Evolutionary conservation across 2,797 vertebrate species (phyloP).

Genomic region (Sus cebifrons): DNA sequence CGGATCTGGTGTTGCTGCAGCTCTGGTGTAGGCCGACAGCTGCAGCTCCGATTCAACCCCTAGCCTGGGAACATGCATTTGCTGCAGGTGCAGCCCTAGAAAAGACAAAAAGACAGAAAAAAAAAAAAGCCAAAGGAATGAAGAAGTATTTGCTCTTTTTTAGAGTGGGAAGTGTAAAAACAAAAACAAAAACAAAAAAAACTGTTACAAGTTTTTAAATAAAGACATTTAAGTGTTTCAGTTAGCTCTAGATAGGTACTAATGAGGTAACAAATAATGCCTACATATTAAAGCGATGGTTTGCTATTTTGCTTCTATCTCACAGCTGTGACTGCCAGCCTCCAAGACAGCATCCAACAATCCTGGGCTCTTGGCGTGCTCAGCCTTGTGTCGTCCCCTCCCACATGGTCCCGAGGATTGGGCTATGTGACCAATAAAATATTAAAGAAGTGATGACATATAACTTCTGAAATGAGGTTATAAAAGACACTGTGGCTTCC

Average conservation of each 20-base stretch:
- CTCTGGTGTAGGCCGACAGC: too few relatives aligned
- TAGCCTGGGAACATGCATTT: too few relatives aligned
- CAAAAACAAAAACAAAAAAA: not conserved
- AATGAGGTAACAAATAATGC: not conserved
- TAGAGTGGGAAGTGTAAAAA: not conserved
- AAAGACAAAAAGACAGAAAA: too few relatives aligned
- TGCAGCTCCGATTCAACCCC: too few relatives aligned
- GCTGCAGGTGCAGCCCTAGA: too few relatives aligned
- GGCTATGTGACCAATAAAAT: not conserved
- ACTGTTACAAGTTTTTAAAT: not conserved
- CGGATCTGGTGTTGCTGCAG: too few relatives aligned
- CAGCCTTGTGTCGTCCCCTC: not conserved
- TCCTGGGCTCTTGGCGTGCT: not conserved
- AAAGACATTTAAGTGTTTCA: not conserved
- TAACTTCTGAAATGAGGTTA: not conserved
- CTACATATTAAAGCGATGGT: not conserved
- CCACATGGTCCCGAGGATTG: not conserved
- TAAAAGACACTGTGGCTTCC: not conserved
- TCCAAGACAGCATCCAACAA: not conserved
- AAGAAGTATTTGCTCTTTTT: not conserved
- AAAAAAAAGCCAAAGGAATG: not conserved
- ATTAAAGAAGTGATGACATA: not conserved
- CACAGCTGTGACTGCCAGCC: not conserved
- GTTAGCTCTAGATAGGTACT: not conserved
- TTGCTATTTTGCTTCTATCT: not conserved